Conservation (phyloP, 2,888 invertebrate genomes). For the Ectemnius cavifrons region DNA sequence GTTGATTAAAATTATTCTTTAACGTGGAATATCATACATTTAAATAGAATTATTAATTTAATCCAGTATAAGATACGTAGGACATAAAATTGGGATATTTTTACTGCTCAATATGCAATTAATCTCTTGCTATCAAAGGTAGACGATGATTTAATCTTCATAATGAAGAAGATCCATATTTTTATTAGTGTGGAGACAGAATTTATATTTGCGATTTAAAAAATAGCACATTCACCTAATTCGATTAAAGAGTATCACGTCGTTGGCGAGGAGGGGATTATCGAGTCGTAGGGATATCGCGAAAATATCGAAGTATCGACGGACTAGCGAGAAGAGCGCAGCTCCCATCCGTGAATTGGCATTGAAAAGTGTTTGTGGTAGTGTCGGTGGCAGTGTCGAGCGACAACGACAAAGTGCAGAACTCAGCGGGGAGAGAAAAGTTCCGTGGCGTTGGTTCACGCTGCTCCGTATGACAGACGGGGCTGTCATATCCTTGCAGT, state of each 20-base stretch:
- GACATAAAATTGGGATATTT: too few relatives aligned
- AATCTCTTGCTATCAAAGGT: too few relatives aligned
- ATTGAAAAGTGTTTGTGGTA: constrained; percentile 20
- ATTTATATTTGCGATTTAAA: constrained; percentile 35
- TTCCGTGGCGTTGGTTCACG: constrained; percentile 21
- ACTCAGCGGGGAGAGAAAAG: constrained; percentile 28
- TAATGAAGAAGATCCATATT: too few relatives aligned
- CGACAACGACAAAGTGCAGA: constrained; percentile 25
- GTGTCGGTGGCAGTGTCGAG: constrained; percentile 21
- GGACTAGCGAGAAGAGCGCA: constrained; percentile 43
- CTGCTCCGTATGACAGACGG: constrained; percentile 48
- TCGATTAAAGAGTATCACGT: constrained; percentile 34
- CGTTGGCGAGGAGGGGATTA: constrained; percentile 13
- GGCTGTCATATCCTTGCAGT: constrained; percentile 45
- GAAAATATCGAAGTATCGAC: constrained; percentile 53
- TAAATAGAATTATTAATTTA: too few relatives aligned
- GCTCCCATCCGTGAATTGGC: constrained; percentile 28
- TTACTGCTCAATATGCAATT: too few relatives aligned
- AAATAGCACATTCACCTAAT: constrained; percentile 51
- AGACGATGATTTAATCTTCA: too few relatives aligned
- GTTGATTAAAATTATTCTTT: too few relatives aligned
- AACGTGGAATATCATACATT: too few relatives aligned
- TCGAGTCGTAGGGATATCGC: constrained; percentile 36
- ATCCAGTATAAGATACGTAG: too few relatives aligned
- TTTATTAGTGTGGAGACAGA: too few relatives aligned